phyloP scores from a whole-genome alignment of 1,140 invertebrate species.

The Bursaphelenchus mucronatus region DNA sequence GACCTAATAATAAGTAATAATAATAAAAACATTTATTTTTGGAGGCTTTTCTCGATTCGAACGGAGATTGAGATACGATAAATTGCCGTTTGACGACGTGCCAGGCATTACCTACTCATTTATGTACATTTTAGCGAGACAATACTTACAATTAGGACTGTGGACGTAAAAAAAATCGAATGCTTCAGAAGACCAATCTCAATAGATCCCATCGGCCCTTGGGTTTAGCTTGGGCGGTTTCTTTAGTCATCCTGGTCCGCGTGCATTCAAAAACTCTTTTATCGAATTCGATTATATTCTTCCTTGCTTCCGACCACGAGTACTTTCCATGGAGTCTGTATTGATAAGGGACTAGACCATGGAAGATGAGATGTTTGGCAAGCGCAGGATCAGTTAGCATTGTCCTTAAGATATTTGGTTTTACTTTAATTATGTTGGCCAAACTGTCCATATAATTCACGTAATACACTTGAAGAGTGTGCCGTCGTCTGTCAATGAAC shows the following conservation, averaged over 20 bases:
- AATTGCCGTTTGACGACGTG: too few relatives aligned
- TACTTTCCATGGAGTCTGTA: constrained; percentile 41
- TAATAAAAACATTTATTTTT: too few relatives aligned
- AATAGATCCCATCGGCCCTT: background rate
- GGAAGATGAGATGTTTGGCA: constrained; percentile 32
- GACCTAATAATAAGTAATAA: too few relatives aligned
- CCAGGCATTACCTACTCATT: too few relatives aligned
- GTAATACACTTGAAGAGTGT: constrained; percentile 61
- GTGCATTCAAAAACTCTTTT: constrained; percentile 41
- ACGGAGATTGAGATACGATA: too few relatives aligned
- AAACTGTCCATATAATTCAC: constrained; percentile 62
- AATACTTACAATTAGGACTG: background rate
- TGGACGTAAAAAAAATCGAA: background rate
- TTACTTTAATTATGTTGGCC: constrained; percentile 60
- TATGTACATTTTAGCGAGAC: too few relatives aligned
- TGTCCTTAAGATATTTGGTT: constrained; percentile 59
- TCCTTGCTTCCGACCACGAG: constrained; percentile 31
- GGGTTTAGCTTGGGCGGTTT: constrained; percentile 5
- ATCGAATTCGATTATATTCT: constrained; percentile 40
- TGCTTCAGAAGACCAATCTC: background rate
- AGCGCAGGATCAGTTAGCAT: constrained; percentile 40
- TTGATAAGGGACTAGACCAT: constrained; percentile 43
- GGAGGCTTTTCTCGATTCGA: too few relatives aligned
- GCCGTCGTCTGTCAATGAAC: constrained; percentile 61
- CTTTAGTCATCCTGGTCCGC: constrained; percentile 25